A percentile compares a stretch with the other conserved stretches of the same genome.
Conservation (phyloP, 1,140 invertebrate species). For the Laupala kohalensis region DNA sequence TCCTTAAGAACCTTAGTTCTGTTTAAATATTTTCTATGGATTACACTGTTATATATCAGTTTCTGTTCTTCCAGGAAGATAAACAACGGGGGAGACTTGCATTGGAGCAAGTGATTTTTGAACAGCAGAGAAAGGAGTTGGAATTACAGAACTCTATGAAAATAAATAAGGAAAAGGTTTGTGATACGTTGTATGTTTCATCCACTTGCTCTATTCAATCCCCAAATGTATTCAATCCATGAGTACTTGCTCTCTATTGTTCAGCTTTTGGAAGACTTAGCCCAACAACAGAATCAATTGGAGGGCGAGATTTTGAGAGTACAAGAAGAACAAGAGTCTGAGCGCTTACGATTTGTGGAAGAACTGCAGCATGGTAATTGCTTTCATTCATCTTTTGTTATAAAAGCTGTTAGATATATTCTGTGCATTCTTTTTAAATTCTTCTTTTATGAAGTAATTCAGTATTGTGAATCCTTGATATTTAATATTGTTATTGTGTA, state of each 20-base stretch:
- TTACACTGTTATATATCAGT: too few species aligned
- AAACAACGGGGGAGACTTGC: constrained; percentile 35
- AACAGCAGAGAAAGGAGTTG: constrained; percentile 37
- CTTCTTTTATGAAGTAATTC: too few species aligned
- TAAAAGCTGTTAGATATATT: too few species aligned
- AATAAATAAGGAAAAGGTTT: constrained; percentile 37
- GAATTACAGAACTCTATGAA: constrained; percentile 36
- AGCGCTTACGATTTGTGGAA: constrained; percentile 43
- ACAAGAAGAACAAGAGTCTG: constrained; percentile 45
- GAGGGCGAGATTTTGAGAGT: constrained; percentile 49
- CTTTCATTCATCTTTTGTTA: too few species aligned
- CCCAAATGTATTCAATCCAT: not conserved
- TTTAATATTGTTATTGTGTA: too few species aligned
- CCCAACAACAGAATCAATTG: constrained; percentile 45
- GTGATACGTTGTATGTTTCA: not conserved
- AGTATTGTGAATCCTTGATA: too few species aligned
- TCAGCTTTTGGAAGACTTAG: constrained; percentile 43
- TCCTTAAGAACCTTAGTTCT: too few species aligned
- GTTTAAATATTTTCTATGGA: too few species aligned
- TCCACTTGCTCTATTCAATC: not conserved
- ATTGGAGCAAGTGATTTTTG: constrained; percentile 37
- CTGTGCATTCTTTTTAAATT: too few species aligned
- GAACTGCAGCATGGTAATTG: constrained; percentile 33
- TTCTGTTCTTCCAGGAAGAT: constrained; percentile 37
- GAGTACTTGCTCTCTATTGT: constrained; percentile 14